Evolutionary conservation across 2,888 invertebrate species (phyloP), one percentile per base, ranked within the genome.

Genomic region (Cybosia mesomella): DNA sequence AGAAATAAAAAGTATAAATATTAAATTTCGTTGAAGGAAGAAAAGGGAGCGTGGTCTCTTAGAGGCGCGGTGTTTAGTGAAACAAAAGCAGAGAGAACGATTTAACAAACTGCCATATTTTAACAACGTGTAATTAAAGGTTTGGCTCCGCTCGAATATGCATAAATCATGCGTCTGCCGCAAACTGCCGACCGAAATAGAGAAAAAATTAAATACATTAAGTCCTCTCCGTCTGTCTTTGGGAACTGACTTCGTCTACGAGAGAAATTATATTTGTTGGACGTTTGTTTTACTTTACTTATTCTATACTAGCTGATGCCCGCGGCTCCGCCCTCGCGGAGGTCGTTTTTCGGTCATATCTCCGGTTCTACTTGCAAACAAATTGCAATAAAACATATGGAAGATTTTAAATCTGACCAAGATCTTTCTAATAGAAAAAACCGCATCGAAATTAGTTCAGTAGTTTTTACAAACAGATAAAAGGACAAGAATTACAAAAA

Each of bases 61-160:
- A 90, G 89, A 90, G 91, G 91, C 87, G 91, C 89, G 90, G 92
- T 85, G 87, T 91, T 91, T 89, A 88, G 87, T 91, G 90, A 95
- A 94, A 94, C 94, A 94, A 95, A 95, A 94, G 92, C 90, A 89
- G 82, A 80, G 85, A 85, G 85, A 92, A 92, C 91, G 90, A 92
- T 94, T 93, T 94, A 94, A 95, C 94, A 93, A 94, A 94, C 95
- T 94, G 95, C 93, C 94, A 95, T 95, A 95, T 95, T 94, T 95
- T 95, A 95, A 95, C 95, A 95, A 95, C 95, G 88, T 94, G 92
- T 95, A 95, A 95, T 95, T 95, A 95, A 95, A 95, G 95, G 94
- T 94, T 93, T 92, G 93, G 92, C 90, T 88, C 90, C 90, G 89
- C 89, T 93, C 91, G 93, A 88, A 94, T 94, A 93, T 95, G 95